Evolutionary conservation across 2,888 invertebrate species (phyloP).

Genomic region (Scaptomyza tumidula): DNA sequence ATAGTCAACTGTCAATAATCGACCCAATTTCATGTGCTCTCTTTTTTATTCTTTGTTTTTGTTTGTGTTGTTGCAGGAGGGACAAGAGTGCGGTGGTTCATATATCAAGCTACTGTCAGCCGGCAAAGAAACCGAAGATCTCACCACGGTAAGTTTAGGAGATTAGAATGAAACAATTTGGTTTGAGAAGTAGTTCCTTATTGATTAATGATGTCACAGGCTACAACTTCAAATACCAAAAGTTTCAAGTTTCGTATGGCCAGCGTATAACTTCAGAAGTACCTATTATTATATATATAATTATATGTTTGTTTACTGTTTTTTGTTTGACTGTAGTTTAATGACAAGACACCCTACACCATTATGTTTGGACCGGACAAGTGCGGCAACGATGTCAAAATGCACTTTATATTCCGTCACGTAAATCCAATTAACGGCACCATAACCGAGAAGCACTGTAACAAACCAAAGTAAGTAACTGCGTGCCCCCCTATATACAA

Average conservation of each 20-base stretch:
- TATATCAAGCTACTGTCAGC: conserved; percentile 96
- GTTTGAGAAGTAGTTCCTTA: too few species aligned
- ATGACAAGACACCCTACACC: conserved; percentile 98
- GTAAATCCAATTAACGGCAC: conserved; percentile 96
- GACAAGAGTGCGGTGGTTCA: conserved; percentile 99
- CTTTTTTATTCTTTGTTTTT: background rate
- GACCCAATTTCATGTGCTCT: conserved; percentile 60
- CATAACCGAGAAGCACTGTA: conserved; percentile 97
- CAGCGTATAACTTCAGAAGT: too few species aligned
- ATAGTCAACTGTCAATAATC: conserved; percentile 56
- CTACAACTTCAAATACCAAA: too few species aligned
- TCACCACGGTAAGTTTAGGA: conserved; percentile 86
- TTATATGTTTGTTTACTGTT: background rate
- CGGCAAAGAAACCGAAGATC: conserved; percentile 88
- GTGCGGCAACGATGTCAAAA: conserved; percentile 97
- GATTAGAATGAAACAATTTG: too few species aligned
- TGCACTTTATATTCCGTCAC: conserved; percentile 97
- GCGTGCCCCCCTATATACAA: conserved; percentile 17
- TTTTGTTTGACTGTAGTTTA: conserved; percentile 86
- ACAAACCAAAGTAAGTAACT: conserved; percentile 90
- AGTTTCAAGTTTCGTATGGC: too few species aligned
- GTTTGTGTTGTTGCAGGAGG: conserved; percentile 87
- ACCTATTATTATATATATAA: background rate
- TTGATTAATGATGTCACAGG: too few species aligned
- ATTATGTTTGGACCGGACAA: conserved; percentile 99